Conservation (phyloP, 1,140 invertebrate species). For the Drosophila cardini region DNA sequence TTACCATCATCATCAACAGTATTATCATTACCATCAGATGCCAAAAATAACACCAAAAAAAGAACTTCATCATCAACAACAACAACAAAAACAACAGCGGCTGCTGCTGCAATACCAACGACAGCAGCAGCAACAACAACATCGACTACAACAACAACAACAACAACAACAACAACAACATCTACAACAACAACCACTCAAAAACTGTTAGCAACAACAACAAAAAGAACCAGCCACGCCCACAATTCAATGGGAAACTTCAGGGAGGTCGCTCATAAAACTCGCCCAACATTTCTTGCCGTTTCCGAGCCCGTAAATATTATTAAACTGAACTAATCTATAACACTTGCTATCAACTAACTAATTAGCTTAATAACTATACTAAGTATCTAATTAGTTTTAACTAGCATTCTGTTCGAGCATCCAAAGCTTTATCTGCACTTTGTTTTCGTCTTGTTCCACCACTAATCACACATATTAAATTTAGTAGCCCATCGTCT, state of each 20-base stretch:
- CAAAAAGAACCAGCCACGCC: constrained; percentile 45
- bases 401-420: constrained; percentile 13
- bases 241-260: constrained; percentile 24
- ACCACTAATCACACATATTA: neutral
- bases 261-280: constrained; percentile 49
- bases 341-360: constrained; percentile 20
- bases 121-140: constrained; percentile 34
- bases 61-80: constrained; percentile 8
- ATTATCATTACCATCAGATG: constrained; percentile 22
- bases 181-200: constrained; percentile 40
- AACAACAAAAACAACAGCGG: constrained; percentile 18
- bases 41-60: constrained; percentile 15
- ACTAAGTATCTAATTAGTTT: constrained; percentile 3
- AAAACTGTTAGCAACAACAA: constrained; percentile 37
- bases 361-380: constrained; percentile 13
- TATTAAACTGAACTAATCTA: constrained; percentile 21
- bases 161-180: constrained; percentile 35
- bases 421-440: constrained; percentile 3
- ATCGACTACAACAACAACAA: constrained; percentile 33
- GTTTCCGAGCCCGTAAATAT: constrained; percentile 74
- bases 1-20: constrained; percentile 34
- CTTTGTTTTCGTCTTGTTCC: constrained; percentile 4
- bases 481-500: no score
- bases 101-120: constrained; percentile 1
- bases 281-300: constrained; percentile 64